Conservation (phyloP, 1,140 invertebrate genomes). For the Apis cerana region DNA sequence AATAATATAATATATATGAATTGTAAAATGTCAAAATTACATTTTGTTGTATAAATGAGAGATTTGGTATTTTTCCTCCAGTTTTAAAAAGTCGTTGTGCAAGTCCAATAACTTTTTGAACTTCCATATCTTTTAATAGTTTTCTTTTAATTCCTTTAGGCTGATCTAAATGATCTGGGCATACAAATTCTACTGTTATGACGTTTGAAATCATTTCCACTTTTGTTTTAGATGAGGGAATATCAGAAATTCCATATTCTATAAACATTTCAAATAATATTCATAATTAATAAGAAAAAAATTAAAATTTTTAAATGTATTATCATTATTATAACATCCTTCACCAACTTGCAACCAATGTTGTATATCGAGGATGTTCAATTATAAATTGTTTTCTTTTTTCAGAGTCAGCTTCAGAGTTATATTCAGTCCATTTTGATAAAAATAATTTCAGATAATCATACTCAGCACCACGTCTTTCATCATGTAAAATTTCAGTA, state of each 20-base stretch:
- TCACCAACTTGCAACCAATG: constrained; percentile 82
- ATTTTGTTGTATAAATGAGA: constrained; percentile 82
- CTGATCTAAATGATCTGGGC: constrained; percentile 80
- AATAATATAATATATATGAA: constrained; percentile 79
- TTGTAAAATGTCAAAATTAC: constrained; percentile 77
- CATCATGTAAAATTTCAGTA: constrained; percentile 84
- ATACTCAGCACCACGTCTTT: constrained; percentile 92
- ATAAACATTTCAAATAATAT: constrained; percentile 71
- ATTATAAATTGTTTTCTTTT: constrained; percentile 83
- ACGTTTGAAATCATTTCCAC: constrained; percentile 87
- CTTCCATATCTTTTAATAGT: constrained; percentile 88
- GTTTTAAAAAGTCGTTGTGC: constrained; percentile 86
- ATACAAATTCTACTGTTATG: constrained; percentile 84
- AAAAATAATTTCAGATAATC: constrained; percentile 93
- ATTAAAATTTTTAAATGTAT: constrained; percentile 63
- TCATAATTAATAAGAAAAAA: constrained; percentile 4
- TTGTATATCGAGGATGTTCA: constrained; percentile 88
- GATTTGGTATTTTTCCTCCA: constrained; percentile 78
- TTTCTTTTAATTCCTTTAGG: constrained; percentile 85
- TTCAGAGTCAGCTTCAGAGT: constrained; percentile 76
- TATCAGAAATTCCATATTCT: constrained; percentile 91
- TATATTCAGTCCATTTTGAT: constrained; percentile 85
- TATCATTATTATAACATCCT: constrained; percentile 16
- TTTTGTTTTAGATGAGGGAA: constrained; percentile 84
- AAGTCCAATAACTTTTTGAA: constrained; percentile 90